phyloP scores from a whole-genome alignment of 2,113 vertebrate species.

The Calyptomena viridis region DNA sequence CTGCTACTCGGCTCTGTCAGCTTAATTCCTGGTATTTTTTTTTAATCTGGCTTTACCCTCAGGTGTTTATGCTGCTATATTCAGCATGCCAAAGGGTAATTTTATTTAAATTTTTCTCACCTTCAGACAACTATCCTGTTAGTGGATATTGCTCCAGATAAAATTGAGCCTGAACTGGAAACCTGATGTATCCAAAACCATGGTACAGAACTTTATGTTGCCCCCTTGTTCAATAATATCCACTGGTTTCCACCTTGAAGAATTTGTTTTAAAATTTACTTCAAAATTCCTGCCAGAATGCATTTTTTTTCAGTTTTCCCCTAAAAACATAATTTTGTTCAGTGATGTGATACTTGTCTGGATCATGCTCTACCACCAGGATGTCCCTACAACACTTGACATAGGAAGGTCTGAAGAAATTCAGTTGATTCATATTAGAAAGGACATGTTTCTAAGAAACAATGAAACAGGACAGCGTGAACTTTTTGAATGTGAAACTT shows the following conservation, averaged over 20 bases:
- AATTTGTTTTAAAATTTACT: not conserved
- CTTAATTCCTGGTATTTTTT: not conserved
- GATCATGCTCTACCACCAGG: not conserved
- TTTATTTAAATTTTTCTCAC: not conserved
- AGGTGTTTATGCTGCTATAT: slow-evolving; percentile 50
- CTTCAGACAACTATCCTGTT: not conserved
- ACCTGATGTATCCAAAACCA: not conserved
- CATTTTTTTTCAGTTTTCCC: not conserved
- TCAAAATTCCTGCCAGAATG: not conserved
- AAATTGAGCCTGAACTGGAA: not conserved
- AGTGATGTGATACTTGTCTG: not conserved
- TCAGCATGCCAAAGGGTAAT: slow-evolving; percentile 46
- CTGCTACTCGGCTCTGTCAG: not conserved
- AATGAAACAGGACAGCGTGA: not conserved
- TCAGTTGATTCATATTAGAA: not conserved
- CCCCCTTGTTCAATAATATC: not conserved
- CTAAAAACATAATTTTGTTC: not conserved
- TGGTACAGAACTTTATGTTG: not conserved
- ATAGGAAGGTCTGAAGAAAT: slow-evolving; percentile 66
- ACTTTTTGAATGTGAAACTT: not conserved
- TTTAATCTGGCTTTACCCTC: slow-evolving; percentile 35
- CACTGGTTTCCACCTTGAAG: not conserved
- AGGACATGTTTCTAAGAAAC: not conserved
- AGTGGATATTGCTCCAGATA: not conserved
- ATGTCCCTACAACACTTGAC: slow-evolving; percentile 32